phyloP scores from a whole-genome alignment of 2,113 vertebrate genomes.

The Serinus canaria region DNA sequence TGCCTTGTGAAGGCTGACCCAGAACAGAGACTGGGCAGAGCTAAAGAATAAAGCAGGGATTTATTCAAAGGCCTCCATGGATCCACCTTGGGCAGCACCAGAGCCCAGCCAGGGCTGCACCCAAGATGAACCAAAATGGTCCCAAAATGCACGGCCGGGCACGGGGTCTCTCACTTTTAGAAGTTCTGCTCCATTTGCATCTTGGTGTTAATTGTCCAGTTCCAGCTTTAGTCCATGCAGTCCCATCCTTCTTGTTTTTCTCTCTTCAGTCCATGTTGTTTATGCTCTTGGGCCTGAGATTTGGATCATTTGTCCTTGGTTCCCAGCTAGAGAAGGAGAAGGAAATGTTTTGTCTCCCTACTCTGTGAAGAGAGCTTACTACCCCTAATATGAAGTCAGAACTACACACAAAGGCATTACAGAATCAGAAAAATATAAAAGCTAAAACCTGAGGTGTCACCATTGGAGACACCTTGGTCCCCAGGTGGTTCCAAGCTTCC shows the following conservation, averaged over 20 bases:
- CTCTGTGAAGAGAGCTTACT: neutral
- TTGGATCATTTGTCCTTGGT: neutral
- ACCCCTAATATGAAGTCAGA: neutral
- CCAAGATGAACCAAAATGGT: neutral
- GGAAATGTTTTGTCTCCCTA: neutral
- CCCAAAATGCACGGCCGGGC: neutral
- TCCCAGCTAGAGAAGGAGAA: neutral
- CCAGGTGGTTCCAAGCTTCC: rapidly evolving
- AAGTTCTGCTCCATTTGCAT: neutral
- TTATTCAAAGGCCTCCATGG: neutral
- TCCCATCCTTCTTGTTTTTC: neutral
- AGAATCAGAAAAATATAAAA: neutral
- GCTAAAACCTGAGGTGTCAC: neutral
- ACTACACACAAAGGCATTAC: neutral
- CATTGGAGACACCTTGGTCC: neutral
- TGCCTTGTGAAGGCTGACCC: neutral
- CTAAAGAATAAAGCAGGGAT: neutral
- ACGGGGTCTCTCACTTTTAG: neutral
- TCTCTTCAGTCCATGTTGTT: neutral
- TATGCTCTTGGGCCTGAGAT: neutral
- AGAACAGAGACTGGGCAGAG: neutral
- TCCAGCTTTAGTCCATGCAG: neutral
- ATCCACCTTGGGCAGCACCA: neutral
- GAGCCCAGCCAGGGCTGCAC: neutral
- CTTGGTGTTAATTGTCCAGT: neutral